Base-by-base conservation (phyloP, 2,888 invertebrate genomes). In the Axea sp. region DNA sequence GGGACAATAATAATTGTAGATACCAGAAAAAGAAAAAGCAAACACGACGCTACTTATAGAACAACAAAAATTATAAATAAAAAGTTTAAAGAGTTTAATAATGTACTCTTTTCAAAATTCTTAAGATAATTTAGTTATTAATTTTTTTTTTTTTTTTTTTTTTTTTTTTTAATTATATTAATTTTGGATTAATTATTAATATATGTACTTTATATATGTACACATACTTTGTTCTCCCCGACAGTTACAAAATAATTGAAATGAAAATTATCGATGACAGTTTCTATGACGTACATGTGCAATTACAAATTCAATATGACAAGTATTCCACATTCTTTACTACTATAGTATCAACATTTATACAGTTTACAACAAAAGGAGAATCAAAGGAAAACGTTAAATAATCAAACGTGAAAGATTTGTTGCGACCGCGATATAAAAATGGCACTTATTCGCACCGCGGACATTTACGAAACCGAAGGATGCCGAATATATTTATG, bases 291-390 rank as follows among this genome's bases (percentile, higher is more conserved):
- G 14, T 71, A 62, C 51, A 41, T 68, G 57, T 47, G 67, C 51
- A 71, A 59, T 67, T 59, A 76, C 45, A 76, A 79, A 80, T 78
- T 74, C 35, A 77, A 78, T 80, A 81, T 82, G 83, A 83, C 82
- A 83, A 83, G 81, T 81, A 83, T 83, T 80, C 80, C 82, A 83
- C 83, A 83, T 82, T 81, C n/a, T 82, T 84, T 85, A 86, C 77
- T 77, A 82, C 81, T 84, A 86, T 15, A 30, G 76, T 87, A 87
- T 87, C 82, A 84, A 87, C 86, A 87, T 87, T 87, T 87, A 87
- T 87, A 87, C 87, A 87, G 81, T 86, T 82, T 83, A 49, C 49
- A 62, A 57, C 31, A 12, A 49, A 72, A 85, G 80, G 84, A 83
- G 75, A 82, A 79, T 81, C 76, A 78, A 79, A 73, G 74, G 35